Base-by-base conservation (phyloP, 2,113 vertebrate genomes). In the Lagenorhynchus albirostris region DNA sequence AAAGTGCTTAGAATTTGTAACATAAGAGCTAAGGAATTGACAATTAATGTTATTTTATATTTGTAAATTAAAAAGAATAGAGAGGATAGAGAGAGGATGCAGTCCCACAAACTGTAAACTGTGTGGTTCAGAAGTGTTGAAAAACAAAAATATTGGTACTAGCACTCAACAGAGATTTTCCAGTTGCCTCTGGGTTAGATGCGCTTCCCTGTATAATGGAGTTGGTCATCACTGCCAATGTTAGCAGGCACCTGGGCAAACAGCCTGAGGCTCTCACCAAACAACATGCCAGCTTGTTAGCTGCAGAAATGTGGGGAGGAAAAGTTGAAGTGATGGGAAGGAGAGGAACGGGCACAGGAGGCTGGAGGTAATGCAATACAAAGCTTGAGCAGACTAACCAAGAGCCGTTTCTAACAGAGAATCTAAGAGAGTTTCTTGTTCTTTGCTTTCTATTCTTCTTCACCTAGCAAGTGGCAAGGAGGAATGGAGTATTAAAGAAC, bases 171-270 rank as follows among this genome's bases (percentile, higher is more conserved):
- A 67, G 18, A 36, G n/a, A 87, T 79, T 82, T 92, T 89, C 38
- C 6, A 20, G 62, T 55, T 96, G 90, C 79, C 79, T 90, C 53
- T 92, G 55, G 91, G 77, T 96, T 38, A 95, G 73, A 70, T 17
- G 18, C 0, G 13, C 10, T 88, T 84, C 74, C 55, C 50, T 92
- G 31, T 94, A 68, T 74, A 88, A 79, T n/a, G 79, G 71, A 93
- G 55, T 38, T 1, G 3, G 38, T 8, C 71, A 47, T 58, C 70
- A 29, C 26, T 60, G 67, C 85, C 65, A 60, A 50, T n/a, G 29
- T 53, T 82, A 47, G 65, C 41, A n/a, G 85, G 55, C 50, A 67
- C 67, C 62, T 38, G 50, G 88, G 47, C 20, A 93, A 74, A 89
- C 0, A 89, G 77, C 60, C 74, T 4, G 7, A 65, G 79, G 53